Percentiles rank a stretch among this genome's conserved stretches.
Evolutionary conservation across 53 echinoderm and acorn worm species (phyloP).

Genomic region (Arbacia lixula): DNA sequence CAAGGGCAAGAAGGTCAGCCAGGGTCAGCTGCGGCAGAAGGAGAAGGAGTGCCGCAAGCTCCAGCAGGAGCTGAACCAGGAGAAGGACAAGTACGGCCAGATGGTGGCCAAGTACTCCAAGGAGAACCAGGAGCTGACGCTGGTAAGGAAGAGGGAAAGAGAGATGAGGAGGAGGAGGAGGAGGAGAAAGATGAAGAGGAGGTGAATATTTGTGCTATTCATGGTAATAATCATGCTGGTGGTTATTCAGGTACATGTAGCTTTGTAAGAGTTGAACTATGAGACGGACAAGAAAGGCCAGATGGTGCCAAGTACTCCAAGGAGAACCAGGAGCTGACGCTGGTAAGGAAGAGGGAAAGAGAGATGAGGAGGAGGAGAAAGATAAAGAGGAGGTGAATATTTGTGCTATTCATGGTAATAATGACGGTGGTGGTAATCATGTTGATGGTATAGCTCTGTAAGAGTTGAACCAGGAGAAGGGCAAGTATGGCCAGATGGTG

Average conservation of each 20-base stretch:
- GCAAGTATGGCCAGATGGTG: slow-evolving; percentile 79
- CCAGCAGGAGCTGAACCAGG: slow-evolving; percentile 85
- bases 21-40: slow-evolving; percentile 60
- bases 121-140: slow-evolving; percentile 75
- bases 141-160: too few species aligned
- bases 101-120: slow-evolving; percentile 75
- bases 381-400: too few species aligned
- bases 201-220: too few species aligned
- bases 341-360: too few species aligned
- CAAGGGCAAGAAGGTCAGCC: slow-evolving; percentile 59
- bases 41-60: slow-evolving; percentile 88
- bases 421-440: too few species aligned
- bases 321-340: slow-evolving; percentile 75
- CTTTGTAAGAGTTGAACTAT: slow-evolving; percentile 78
- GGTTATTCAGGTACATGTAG: too few species aligned
- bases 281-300: slow-evolving; percentile 79
- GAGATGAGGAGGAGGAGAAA: too few species aligned
- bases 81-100: slow-evolving; percentile 76
- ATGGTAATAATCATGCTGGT: too few species aligned
- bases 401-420: too few species aligned
- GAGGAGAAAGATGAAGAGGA: too few species aligned
- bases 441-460: too few species aligned
- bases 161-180: too few species aligned
- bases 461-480: slow-evolving; percentile 80
- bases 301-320: slow-evolving; percentile 76